Conservation (phyloP, 2,888 invertebrate genomes). For the Polydrusus cervinus region DNA sequence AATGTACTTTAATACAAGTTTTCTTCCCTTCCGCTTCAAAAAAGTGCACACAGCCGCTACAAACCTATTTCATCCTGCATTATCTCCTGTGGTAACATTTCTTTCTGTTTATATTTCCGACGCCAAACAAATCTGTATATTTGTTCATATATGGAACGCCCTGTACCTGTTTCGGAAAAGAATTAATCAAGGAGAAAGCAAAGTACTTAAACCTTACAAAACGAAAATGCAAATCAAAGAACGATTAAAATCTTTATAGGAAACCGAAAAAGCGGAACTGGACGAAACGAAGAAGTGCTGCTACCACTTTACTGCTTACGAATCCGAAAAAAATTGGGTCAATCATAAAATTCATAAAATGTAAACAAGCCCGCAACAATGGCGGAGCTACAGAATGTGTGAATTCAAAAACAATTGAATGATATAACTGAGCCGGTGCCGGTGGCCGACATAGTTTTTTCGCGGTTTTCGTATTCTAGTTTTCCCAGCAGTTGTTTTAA, state of each 20-base stretch:
- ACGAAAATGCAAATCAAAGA: slow-evolving; percentile 36
- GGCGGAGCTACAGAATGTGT: slow-evolving; percentile 53
- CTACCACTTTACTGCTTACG: slow-evolving; percentile 27
- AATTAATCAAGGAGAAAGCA: slow-evolving; percentile 23
- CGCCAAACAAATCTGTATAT: too few relatives aligned
- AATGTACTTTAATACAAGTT: too few relatives aligned
- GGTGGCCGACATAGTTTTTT: slow-evolving; percentile 55
- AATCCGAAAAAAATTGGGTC: slow-evolving; percentile 50
- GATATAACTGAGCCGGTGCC: slow-evolving; percentile 54
- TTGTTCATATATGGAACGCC: background rate
- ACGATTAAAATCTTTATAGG: slow-evolving; percentile 37
- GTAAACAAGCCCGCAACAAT: slow-evolving; percentile 52
- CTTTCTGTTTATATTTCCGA: too few relatives aligned
- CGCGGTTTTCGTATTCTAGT: slow-evolving; percentile 29
- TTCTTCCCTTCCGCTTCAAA: too few relatives aligned
- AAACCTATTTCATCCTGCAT: too few relatives aligned
- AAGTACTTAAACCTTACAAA: slow-evolving; percentile 18
- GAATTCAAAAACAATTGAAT: slow-evolving; percentile 58
- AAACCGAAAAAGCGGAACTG: slow-evolving; percentile 43
- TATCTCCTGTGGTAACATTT: too few relatives aligned
- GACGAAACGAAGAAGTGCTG: slow-evolving; percentile 13
- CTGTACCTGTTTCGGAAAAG: background rate
- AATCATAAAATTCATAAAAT: slow-evolving; percentile 52
- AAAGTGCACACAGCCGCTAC: too few relatives aligned
- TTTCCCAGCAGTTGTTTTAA: slow-evolving; percentile 27